Conservation (phyloP, 2,888 invertebrate genomes). For the Diaperis boleti region DNA sequence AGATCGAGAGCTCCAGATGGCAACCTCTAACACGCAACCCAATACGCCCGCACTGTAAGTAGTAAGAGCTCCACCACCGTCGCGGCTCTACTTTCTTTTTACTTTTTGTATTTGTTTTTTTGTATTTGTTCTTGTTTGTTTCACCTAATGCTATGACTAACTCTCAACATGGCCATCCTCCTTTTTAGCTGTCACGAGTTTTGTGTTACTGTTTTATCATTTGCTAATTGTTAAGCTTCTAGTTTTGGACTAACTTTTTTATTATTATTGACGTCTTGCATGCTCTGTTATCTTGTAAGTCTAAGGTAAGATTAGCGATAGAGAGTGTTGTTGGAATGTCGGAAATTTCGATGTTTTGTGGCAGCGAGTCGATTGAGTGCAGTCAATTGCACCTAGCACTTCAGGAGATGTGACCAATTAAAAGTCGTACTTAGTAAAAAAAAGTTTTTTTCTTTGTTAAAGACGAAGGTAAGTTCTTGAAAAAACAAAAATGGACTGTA, state of each 20-base stretch:
- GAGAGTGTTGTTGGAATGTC: not conserved
- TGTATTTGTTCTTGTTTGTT: conserved; percentile 12
- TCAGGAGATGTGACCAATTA: too few species aligned
- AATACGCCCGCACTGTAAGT: conserved; percentile 66
- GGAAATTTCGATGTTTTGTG: not conserved
- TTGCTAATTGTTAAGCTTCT: conserved; percentile 32
- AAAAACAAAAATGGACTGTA: too few species aligned
- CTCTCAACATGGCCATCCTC: conserved; percentile 16
- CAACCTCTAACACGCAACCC: conserved; percentile 70
- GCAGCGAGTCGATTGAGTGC: too few species aligned
- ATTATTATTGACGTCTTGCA: conserved; percentile 26
- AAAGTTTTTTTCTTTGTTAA: too few species aligned
- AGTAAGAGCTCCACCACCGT: conserved; percentile 47
- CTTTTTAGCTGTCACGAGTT: conserved; percentile 1
- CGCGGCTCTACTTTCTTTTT: conserved; percentile 38
- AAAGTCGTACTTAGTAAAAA: too few species aligned
- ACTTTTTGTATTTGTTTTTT: conserved; percentile 24
- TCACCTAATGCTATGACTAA: conserved; percentile 25
- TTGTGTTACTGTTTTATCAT: conserved; percentile 21
- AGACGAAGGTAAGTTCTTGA: too few species aligned
- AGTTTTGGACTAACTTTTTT: conserved; percentile 34
- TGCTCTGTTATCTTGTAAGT: conserved; percentile 20
- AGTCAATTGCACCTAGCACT: too few species aligned
- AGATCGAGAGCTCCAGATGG: conserved; percentile 76
- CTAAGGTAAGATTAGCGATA: conserved; percentile 19